These are phyloP conservation scores for Saxidomus purpurata DNA, from an alignment of 1,140 invertebrate genomes.

Conservation along the genomic window DNA sequence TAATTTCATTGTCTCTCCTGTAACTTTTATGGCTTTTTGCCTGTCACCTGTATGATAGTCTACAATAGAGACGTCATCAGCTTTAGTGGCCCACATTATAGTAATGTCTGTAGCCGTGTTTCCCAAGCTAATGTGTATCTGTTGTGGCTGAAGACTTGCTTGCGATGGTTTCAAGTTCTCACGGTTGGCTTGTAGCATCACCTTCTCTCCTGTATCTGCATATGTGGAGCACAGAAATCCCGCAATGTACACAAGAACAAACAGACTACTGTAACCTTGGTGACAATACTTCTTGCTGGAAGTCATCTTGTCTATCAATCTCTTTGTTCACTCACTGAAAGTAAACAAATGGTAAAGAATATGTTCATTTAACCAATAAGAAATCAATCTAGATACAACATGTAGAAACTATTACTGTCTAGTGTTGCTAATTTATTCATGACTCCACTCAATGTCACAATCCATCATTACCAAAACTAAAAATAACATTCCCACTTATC, in stretches of 20 bases:
- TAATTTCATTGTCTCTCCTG: conserved; percentile 71
- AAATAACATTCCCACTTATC: no score
- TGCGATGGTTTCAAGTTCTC: conserved; percentile 31
- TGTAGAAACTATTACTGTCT: no score
- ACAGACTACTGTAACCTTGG: neutral
- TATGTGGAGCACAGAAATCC: neutral
- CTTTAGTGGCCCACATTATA: conserved; percentile 79
- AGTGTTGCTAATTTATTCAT: no score
- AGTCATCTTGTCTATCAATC: neutral
- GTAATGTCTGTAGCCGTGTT: conserved; percentile 75
- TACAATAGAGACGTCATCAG: conserved; percentile 68
- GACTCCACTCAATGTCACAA: no score
- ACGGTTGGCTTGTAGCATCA: conserved; percentile 38
- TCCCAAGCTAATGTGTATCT: conserved; percentile 72
- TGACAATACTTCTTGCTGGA: neutral
- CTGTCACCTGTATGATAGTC: conserved; percentile 73
- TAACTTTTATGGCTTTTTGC: conserved; percentile 44
- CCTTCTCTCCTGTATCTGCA: neutral
- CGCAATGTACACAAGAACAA: neutral
- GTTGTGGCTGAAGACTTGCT: conserved; percentile 51
- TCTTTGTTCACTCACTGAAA: neutral
- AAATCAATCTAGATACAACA: no score
- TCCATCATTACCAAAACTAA: no score
- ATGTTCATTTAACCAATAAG: no score
- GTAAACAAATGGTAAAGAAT: neutral